Conservation (phyloP, 1,140 invertebrate species). For the Drosophila sucinea region DNA sequence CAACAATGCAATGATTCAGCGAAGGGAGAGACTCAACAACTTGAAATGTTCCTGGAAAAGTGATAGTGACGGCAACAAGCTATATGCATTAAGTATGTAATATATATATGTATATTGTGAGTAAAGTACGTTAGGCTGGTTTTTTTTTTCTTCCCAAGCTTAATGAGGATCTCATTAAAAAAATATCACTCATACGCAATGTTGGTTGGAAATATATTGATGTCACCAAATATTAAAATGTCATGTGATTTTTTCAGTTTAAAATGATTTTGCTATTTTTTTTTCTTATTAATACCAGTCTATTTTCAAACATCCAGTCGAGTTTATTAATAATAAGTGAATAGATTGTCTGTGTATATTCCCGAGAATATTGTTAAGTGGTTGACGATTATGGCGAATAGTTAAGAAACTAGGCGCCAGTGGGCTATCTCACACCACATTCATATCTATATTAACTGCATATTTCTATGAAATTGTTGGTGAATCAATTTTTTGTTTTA, state of each 20-base stretch:
- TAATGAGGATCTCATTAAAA: neutral
- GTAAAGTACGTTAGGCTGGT: neutral
- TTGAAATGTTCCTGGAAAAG: neutral
- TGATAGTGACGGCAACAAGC: neutral
- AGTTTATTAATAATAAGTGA: constrained; percentile 6
- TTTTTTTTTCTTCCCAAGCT: neutral
- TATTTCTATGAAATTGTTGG: neutral
- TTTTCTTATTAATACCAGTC: neutral
- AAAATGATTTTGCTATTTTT: neutral
- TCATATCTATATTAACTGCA: neutral
- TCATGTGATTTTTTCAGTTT: too few relatives aligned
- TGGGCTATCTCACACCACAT: neutral
- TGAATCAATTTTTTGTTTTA: neutral
- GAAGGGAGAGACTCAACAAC: constrained; percentile 4
- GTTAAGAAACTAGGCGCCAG: constrained; percentile 18
- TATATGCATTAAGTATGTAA: neutral
- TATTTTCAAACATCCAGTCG: neutral
- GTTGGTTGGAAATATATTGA: neutral
- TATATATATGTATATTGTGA: neutral
- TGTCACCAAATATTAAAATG: too few relatives aligned
- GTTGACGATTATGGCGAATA: neutral
- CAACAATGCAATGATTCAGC: constrained; percentile 24
- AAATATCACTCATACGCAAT: constrained; percentile 2
- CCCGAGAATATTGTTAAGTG: constrained; percentile 8
- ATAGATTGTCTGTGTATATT: constrained; percentile 10